Percentiles rank a stretch among this genome's conserved stretches.
Conservation (phyloP, 2,113 vertebrate species). For the Lates calcarifer region DNA sequence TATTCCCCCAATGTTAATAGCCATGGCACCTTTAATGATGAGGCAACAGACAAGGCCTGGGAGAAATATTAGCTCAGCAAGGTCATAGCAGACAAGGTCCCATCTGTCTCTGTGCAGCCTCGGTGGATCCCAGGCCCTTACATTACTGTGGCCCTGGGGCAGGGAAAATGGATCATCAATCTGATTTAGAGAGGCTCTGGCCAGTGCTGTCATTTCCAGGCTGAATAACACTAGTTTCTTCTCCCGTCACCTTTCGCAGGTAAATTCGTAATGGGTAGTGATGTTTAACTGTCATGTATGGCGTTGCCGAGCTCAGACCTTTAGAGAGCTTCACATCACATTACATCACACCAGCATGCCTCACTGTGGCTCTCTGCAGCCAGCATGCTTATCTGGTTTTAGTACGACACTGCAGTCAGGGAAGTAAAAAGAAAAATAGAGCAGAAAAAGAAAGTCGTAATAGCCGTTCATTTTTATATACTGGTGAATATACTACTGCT, state of each 20-base stretch:
- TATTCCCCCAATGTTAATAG: conserved; percentile 77
- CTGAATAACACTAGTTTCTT: conserved; percentile 71
- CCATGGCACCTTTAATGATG: conserved; percentile 78
- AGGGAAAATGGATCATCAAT: conserved; percentile 81
- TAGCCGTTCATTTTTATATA: conserved; percentile 44
- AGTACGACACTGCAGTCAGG: conserved; percentile 20
- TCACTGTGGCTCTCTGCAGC: conserved; percentile 31
- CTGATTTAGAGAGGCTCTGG: conserved; percentile 78
- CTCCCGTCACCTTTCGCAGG: conserved; percentile 68
- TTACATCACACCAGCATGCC: conserved; percentile 62
- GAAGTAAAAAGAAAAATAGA: conserved; percentile 48
- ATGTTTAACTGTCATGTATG: conserved; percentile 60
- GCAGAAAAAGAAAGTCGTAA: conserved; percentile 48
- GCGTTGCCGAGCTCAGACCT: conserved; percentile 54
- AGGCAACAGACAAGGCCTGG: conserved; percentile 78
- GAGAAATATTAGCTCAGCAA: conserved; percentile 82
- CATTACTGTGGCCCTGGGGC: conserved; percentile 78
- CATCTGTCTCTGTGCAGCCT: conserved; percentile 81
- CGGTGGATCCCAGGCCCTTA: conserved; percentile 73
- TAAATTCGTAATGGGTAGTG: conserved; percentile 70
- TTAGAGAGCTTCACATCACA: conserved; percentile 53
- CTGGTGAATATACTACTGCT: conserved; percentile 39
- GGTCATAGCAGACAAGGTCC: conserved; percentile 81
- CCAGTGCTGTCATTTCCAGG: conserved; percentile 72
- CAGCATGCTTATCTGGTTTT: conserved; percentile 12